Evolutionary conservation across 2,113 vertebrate genomes (phyloP).

Genomic region (Rafetus swinhoei): DNA sequence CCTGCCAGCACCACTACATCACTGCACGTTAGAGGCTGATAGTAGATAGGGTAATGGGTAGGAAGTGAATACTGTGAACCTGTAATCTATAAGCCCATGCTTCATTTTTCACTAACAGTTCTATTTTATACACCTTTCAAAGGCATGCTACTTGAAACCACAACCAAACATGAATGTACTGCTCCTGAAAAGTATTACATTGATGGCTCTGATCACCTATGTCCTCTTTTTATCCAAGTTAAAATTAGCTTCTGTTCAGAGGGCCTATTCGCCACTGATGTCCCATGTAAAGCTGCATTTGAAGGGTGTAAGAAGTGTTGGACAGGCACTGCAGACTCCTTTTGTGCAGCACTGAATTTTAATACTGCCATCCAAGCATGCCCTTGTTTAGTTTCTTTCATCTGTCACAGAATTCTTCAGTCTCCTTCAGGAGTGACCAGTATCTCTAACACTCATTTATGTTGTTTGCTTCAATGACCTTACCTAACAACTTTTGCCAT

Average conservation of each 20-base stretch:
- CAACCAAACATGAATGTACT: neutral
- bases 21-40: neutral
- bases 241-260: constrained; percentile 5
- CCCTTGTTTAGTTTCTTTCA: constrained; percentile 29
- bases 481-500: constrained; percentile 69
- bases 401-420: constrained; percentile 59
- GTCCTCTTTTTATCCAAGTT: neutral
- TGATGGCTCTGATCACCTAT: neutral
- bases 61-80: neutral
- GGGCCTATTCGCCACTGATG: neutral
- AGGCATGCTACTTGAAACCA: neutral
- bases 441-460: constrained; percentile 39
- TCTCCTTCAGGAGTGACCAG: constrained; percentile 40
- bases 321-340: neutral
- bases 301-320: neutral
- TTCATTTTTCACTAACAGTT: neutral
- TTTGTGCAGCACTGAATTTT: constrained; percentile 21
- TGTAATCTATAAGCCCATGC: no score
- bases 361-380: constrained; percentile 28
- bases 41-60: neutral
- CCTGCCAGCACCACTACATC: neutral
- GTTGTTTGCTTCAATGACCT: constrained; percentile 67
- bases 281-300: constrained; percentile 6
- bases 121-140: neutral
- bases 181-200: neutral